These are phyloP conservation scores for Drosophila baimaii DNA, from an alignment of 1,140 invertebrate species.

Conservation along the genomic window DNA sequence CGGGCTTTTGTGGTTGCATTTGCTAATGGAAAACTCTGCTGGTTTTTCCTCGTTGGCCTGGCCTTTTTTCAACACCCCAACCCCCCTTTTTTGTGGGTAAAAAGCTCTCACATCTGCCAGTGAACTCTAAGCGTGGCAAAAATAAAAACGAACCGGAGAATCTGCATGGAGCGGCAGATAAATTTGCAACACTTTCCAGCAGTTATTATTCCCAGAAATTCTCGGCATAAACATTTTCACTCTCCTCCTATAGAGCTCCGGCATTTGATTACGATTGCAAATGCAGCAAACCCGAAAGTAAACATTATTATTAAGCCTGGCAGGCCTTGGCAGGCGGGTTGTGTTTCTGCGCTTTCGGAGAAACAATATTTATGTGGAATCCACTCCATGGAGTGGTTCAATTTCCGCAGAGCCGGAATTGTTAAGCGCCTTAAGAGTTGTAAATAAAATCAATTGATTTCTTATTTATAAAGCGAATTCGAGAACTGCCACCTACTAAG, in stretches of 20 bases:
- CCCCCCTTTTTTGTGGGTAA: constrained; percentile 6
- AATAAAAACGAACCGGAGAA: constrained; percentile 27
- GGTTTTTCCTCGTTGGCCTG: constrained; percentile 22
- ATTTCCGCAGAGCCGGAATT: constrained; percentile 52
- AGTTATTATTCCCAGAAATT: constrained; percentile 45
- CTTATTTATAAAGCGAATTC: constrained; percentile 77
- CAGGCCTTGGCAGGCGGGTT: neutral
- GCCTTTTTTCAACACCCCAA: neutral
- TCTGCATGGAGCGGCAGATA: constrained; percentile 38
- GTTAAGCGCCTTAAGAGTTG: constrained; percentile 77
- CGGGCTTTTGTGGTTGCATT: constrained; percentile 72
- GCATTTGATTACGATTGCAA: constrained; percentile 40
- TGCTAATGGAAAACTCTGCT: constrained; percentile 69
- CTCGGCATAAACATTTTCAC: constrained; percentile 33
- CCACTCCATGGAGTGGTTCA: constrained; percentile 42
- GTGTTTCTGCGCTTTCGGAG: constrained; percentile 13
- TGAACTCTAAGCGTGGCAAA: constrained; percentile 19
- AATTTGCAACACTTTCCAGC: constrained; percentile 42
- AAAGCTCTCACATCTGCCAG: constrained; percentile 11
- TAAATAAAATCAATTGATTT: constrained; percentile 81
- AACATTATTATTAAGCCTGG: constrained; percentile 54
- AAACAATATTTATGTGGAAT: constrained; percentile 58
- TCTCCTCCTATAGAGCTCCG: constrained; percentile 1
- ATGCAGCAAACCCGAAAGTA: constrained; percentile 35
- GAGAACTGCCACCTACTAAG: constrained; percentile 71